Base-by-base conservation (phyloP, 2,797 vertebrate species). In the Syngnathus acus region DNA sequence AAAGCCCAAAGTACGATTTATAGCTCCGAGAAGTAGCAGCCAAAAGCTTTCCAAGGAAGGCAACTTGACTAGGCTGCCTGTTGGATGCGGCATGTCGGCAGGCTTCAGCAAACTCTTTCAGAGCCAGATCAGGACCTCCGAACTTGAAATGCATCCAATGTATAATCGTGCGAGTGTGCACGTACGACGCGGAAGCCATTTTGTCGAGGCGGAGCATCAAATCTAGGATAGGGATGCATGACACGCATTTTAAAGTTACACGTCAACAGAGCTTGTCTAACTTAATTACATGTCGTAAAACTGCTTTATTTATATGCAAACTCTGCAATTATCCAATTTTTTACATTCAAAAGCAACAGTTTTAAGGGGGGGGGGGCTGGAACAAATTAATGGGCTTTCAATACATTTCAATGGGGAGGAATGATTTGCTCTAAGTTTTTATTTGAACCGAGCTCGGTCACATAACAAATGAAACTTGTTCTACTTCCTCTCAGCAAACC, bases 1-100 rank as follows among this genome's bases (percentile, higher is more conserved):
- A 92, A 92, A 84, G 83, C 82, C 81, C 68, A 38, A 78, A 77
- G 80, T 62, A 76, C 89, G 86, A 92, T 91, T 91, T 91, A 91
- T 82, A 85, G 83, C 89, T 86, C 83, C 77, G 76, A 90, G 86
- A 91, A 91, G 85, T 57, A 73, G 82, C 83, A 71, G 83, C 87
- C 87, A 88, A 88, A 80, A 80, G 76, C 83, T 90, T 88, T 89
- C 86, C 85, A 88, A 88, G 86, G 84, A 90, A 87, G 84, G 86
- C 77, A 77, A 68, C 78, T 83, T 82, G 82, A 65, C 77, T 82
- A 81, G 82, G 79, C 83, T 77, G 69, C 45, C 77, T 78, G 78
- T 71, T 67, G 68, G 70, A 81, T 78, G 82, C 68, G 75, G 66
- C 76, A 79, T 73, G 77, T 69, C 82, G 83, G 79, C 81, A 78